These are phyloP conservation scores for Microtus oregoni DNA, from an alignment of 2,113 vertebrate genomes.

Conservation along the genomic window DNA sequence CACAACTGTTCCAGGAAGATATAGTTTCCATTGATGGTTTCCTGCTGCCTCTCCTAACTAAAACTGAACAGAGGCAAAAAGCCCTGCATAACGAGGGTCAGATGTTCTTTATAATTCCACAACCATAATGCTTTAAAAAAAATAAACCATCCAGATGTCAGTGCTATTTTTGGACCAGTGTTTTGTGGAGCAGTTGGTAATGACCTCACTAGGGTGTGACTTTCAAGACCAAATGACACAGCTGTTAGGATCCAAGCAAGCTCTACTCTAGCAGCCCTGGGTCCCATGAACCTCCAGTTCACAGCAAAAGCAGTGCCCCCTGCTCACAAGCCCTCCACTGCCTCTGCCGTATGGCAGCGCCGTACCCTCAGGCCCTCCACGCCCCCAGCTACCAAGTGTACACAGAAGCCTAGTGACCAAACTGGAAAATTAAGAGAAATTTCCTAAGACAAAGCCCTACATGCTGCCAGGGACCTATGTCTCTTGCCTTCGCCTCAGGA, in stretches of 20 bases:
- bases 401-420: background rate
- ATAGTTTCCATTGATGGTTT: background rate
- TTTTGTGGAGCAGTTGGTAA: slow-evolving; percentile 67
- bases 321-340: fast-evolving
- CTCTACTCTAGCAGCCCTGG: background rate
- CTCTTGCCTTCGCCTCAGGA: background rate
- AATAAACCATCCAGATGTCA: slow-evolving; percentile 76
- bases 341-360: fast-evolving
- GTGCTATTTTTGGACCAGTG: slow-evolving; percentile 81
- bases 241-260: background rate
- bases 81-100: slow-evolving; percentile 77
- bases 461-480: too few species aligned
- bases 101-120: slow-evolving; percentile 71
- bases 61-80: slow-evolving; percentile 60
- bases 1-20: background rate
- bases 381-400: background rate
- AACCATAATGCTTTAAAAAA: slow-evolving; percentile 32
- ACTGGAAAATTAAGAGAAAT: background rate
- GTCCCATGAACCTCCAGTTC: background rate
- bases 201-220: slow-evolving; percentile 78
- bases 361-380: fast-evolving
- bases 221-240: slow-evolving; percentile 60
- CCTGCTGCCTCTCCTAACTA: background rate
- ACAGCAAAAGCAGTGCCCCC: background rate
- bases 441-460: background rate